These are phyloP conservation scores for Styela clava DNA, from an alignment of 23 tunicate genomes.

Conservation along the genomic window DNA sequence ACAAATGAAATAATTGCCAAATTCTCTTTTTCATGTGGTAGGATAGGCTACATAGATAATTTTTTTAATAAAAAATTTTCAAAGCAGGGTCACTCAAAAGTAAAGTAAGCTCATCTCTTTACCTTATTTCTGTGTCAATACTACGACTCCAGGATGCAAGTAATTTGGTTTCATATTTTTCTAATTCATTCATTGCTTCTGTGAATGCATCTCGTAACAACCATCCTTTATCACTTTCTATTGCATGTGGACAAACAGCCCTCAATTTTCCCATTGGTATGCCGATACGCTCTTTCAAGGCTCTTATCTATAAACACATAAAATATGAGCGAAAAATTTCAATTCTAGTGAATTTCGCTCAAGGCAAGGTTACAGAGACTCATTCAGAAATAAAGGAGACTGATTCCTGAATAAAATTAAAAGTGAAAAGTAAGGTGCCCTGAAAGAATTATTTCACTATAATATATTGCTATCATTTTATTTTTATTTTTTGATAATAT, in stretches of 20 bases:
- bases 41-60: too few species aligned
- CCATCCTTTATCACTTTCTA: conserved; percentile 95
- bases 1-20: too few species aligned
- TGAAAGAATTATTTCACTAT: too few species aligned
- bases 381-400: too few species aligned
- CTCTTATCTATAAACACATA: conserved; percentile 35
- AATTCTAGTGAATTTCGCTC: background rate
- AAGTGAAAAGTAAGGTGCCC: background rate
- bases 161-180: conserved; percentile 72
- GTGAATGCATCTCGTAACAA: conserved; percentile 71
- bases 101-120: too few species aligned
- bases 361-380: background rate
- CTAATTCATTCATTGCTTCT: conserved; percentile 79
- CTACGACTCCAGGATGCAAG: conserved; percentile 59
- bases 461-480: too few species aligned
- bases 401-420: too few species aligned
- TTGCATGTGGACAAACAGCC: conserved; percentile 65
- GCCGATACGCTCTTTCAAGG: conserved; percentile 60
- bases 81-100: too few species aligned
- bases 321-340: background rate
- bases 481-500: too few species aligned
- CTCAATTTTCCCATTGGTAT: conserved; percentile 73
- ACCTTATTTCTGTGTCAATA: conserved; percentile 47
- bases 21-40: too few species aligned
- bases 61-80: too few species aligned